These are phyloP conservation scores for Diplosoma virens DNA, from an alignment of 23 tunicate genomes.

Conservation along the genomic window DNA sequence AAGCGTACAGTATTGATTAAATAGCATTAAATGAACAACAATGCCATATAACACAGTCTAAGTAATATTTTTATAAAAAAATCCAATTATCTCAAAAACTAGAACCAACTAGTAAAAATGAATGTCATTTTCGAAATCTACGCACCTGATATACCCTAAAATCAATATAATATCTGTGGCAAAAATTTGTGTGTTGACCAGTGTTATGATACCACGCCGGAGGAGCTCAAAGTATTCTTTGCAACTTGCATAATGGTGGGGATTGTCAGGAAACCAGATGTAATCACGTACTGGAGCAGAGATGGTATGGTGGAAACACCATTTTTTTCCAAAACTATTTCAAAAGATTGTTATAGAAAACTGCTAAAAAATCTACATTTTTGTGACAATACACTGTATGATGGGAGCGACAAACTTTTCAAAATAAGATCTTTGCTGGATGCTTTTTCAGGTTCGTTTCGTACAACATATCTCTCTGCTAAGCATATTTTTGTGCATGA, in stretches of 20 bases:
- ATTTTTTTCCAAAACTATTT: neutral
- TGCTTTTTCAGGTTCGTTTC: neutral
- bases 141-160: too few relatives aligned
- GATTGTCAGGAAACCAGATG: neutral
- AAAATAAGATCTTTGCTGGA: neutral
- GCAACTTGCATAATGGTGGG: neutral
- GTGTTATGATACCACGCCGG: neutral
- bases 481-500: neutral
- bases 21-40: too few relatives aligned
- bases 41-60: too few relatives aligned
- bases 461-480: neutral
- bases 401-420: neutral
- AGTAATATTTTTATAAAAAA: too few relatives aligned
- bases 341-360: neutral
- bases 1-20: too few relatives aligned
- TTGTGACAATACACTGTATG: neutral
- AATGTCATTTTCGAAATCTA: too few relatives aligned
- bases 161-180: too few relatives aligned
- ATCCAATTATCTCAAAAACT: too few relatives aligned
- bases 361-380: neutral
- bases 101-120: too few relatives aligned
- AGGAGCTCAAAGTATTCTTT: neutral
- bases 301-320: neutral
- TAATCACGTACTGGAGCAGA: neutral
- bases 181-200: too few relatives aligned